Percentiles rank a stretch among this genome's conserved stretches.
These are phyloP conservation scores for Conus canariensis DNA, from an alignment of 2,888 invertebrate genomes.

Conservation along the genomic window DNA sequence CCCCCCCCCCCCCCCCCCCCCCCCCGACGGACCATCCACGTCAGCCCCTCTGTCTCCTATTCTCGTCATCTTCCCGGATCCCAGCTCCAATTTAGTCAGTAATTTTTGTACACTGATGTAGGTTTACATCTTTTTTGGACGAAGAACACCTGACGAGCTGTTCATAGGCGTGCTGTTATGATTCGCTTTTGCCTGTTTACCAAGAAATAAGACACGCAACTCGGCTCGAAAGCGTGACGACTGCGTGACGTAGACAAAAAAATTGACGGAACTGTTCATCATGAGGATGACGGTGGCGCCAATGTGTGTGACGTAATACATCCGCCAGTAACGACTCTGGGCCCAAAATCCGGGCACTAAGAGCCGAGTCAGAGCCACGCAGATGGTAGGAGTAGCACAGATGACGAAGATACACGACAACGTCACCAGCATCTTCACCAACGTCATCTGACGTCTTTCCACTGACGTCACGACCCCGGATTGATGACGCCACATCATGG, in stretches of 20 bases:
- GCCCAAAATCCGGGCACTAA: conserved; percentile 23
- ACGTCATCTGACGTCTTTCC: conserved; percentile 21
- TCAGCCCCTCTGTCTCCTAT: no score
- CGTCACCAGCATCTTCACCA: conserved; percentile 39
- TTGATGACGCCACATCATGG: conserved; percentile 19
- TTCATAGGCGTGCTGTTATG: no score
- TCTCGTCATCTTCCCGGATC: no score
- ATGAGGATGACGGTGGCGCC: background rate
- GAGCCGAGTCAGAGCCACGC: conserved; percentile 1
- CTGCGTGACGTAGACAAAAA: conserved; percentile 37
- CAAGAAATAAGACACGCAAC: conserved; percentile 6
- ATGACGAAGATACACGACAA: conserved; percentile 37
- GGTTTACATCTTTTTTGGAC: no score
- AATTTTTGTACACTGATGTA: no score
- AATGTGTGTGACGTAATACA: conserved; percentile 33
- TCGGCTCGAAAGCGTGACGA: conserved; percentile 38
- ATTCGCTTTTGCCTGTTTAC: background rate
- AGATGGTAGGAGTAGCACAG: conserved; percentile 23
- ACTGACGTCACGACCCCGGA: background rate
- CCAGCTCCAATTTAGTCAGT: no score
- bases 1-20: no score
- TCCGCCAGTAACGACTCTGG: conserved; percentile 14
- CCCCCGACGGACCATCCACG: no score
- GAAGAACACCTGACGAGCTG: no score
- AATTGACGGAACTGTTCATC: conserved; percentile 40